A percentile compares a stretch with the other conserved stretches of the same genome.
Evolutionary conservation across 2,113 vertebrate genomes (phyloP).

Genomic region (Dolichallabes microphthalmus): DNA sequence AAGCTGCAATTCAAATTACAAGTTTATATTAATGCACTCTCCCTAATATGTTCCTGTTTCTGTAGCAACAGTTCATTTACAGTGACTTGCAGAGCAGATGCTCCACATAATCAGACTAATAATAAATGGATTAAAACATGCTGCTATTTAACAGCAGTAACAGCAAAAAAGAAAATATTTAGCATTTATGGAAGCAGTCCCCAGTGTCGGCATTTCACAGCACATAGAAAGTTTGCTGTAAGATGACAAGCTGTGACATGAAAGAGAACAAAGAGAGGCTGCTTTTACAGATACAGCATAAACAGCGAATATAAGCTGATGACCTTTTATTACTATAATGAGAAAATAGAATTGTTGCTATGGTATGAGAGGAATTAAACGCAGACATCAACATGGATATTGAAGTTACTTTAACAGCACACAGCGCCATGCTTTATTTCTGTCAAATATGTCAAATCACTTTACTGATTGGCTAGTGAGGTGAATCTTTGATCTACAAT

Average conservation of each 20-base stretch:
- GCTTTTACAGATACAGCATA: neutral
- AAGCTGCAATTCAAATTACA: neutral
- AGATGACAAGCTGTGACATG: neutral
- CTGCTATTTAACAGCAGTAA: neutral
- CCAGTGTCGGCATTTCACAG: neutral
- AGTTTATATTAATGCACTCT: neutral
- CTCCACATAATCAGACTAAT: constrained; percentile 2
- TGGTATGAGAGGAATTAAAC: neutral
- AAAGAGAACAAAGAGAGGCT: neutral
- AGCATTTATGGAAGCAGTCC: neutral
- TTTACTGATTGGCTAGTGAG: neutral
- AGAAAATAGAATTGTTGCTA: neutral
- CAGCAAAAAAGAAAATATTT: neutral
- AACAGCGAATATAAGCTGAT: neutral
- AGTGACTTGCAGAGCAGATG: neutral
- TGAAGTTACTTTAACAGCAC: neutral
- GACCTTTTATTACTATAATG: neutral
- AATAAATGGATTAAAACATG: constrained; percentile 4
- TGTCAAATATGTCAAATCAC: neutral
- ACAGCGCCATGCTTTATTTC: neutral
- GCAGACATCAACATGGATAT: neutral
- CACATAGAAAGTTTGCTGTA: neutral
- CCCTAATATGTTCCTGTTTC: constrained; percentile 3
- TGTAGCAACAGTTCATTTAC: neutral
- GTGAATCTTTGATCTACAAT: neutral